Evolutionary conservation across 2,888 invertebrate genomes (phyloP), one percentile per base, ranked within the genome.

Genomic region (Oscheius sp.): DNA sequence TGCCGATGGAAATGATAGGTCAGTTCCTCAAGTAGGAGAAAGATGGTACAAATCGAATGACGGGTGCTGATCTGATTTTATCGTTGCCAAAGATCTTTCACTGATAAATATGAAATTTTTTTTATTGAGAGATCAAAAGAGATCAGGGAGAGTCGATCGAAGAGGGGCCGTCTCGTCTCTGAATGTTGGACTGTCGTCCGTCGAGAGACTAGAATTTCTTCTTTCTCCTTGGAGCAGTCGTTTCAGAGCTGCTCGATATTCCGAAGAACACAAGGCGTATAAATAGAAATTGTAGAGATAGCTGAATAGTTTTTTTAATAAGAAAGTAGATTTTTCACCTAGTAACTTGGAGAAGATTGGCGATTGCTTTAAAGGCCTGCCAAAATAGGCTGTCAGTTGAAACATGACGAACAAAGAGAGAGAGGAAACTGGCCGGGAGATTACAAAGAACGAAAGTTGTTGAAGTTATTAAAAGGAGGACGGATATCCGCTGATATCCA

Each of bases 1-100:
- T 94, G 81, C 93, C 93, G n/a, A 91, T 94, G 88, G 94, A 94
- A 84, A 86, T 92, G 44, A 76, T 76, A 54, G 20, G 47, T 6
- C 45, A 67, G 20, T 59, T 67, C 38, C 28, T 67, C 62, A 50
- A 64, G 28, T 44, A 20, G 20, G n/a, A n/a, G n/a, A n/a, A n/a
- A n/a, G n/a, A n/a, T n/a, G n/a, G n/a, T 26, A 20, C 33, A 8
- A 33, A 17, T 28, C 8, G 9, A 32, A 17, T n/a, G 24, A 57
- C 59, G 59, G 59, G 59, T 59, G 17, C 41, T 44, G 59, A 59
- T 28, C 41, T 59, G 38, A 59, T 54, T 36, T 36, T 28, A 38
- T 9, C n/a, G 54, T 54, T 33, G 30, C 54, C 59, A 12, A 44
- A 28, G 45, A 30, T 26, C 17, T 45, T 45, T 9, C 45, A 8